A percentile compares a stretch with the other conserved stretches of the same genome.
Conservation (phyloP, 2,888 invertebrate genomes). For the Hypomecis atomaria region DNA sequence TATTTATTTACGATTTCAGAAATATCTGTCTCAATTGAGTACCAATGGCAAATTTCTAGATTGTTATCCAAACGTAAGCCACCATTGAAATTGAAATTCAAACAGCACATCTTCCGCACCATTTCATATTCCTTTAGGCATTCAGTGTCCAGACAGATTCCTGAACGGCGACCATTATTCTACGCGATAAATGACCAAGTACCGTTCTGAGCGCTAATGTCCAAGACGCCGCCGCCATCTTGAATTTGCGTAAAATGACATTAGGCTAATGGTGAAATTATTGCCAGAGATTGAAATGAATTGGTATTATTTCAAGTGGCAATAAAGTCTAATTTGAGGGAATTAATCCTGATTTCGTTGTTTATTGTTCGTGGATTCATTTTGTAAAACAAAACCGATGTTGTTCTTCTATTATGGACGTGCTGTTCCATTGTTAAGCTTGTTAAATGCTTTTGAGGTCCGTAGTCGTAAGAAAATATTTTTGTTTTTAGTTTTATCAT, state of each 20-base stretch:
- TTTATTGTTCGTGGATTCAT: conserved; percentile 5
- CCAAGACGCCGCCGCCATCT: conserved; percentile 45
- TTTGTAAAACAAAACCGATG: background rate
- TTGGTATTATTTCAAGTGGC: conserved; percentile 32
- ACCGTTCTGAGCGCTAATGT: conserved; percentile 53
- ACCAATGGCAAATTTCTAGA: no score
- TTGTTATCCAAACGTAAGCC: background rate
- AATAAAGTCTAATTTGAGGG: conserved; percentile 31
- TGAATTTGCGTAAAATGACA: conserved; percentile 46
- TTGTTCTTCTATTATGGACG: background rate
- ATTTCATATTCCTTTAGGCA: conserved; percentile 12
- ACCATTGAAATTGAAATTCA: conserved; percentile 8
- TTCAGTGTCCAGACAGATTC: conserved; percentile 34
- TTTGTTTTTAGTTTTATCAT: no score
- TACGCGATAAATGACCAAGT: conserved; percentile 57
- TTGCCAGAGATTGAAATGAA: conserved; percentile 38
- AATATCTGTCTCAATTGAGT: no score
- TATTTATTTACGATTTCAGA: no score
- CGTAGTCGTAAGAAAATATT: no score
- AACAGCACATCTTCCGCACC: background rate
- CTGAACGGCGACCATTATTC: conserved; percentile 45
- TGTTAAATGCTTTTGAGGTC: no score
- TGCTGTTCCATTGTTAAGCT: background rate
- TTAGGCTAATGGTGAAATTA: conserved; percentile 36
- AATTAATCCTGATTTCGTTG: conserved; percentile 14